Percentiles rank a stretch among this genome's conserved stretches.
These are phyloP conservation scores for Helobdella robusta DNA, from an alignment of 2,888 invertebrate species.

Conservation along the genomic window DNA sequence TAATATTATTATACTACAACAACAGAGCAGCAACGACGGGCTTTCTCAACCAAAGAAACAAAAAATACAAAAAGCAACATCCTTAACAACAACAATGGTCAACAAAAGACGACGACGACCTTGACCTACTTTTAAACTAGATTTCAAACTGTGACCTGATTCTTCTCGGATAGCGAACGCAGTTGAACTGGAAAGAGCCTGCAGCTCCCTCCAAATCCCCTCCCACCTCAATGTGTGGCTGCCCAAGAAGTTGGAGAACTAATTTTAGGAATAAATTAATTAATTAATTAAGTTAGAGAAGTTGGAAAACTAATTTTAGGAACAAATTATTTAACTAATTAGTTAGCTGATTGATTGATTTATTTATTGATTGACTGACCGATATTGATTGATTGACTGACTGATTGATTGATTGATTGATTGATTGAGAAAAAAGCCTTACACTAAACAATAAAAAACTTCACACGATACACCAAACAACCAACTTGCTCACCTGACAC, in stretches of 20 bases:
- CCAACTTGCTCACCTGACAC: too few relatives aligned
- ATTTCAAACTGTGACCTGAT: conserved; percentile 79
- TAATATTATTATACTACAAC: neutral
- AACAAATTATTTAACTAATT: too few relatives aligned
- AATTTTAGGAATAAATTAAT: conserved; percentile 20
- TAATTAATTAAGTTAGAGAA: too few relatives aligned
- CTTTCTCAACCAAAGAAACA: too few relatives aligned
- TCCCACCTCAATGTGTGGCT: conserved; percentile 71
- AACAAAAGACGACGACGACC: neutral
- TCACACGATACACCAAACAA: too few relatives aligned
- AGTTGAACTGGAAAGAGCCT: conserved; percentile 62
- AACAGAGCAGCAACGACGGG: neutral
- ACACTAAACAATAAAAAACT: too few relatives aligned
- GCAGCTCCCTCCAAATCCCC: conserved; percentile 69
- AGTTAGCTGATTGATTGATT: too few relatives aligned
- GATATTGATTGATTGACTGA: too few relatives aligned
- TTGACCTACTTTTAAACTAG: conserved; percentile 54
- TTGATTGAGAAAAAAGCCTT: too few relatives aligned
- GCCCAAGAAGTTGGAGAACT: conserved; percentile 45
- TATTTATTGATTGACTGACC: too few relatives aligned
- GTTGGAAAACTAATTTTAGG: too few relatives aligned
- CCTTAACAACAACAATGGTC: neutral
- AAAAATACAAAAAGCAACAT: neutral
- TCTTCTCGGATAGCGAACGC: conserved; percentile 80
- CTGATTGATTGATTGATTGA: too few relatives aligned